Conservation (phyloP, 2,797 vertebrate genomes). For the Euthynnus affinis region DNA sequence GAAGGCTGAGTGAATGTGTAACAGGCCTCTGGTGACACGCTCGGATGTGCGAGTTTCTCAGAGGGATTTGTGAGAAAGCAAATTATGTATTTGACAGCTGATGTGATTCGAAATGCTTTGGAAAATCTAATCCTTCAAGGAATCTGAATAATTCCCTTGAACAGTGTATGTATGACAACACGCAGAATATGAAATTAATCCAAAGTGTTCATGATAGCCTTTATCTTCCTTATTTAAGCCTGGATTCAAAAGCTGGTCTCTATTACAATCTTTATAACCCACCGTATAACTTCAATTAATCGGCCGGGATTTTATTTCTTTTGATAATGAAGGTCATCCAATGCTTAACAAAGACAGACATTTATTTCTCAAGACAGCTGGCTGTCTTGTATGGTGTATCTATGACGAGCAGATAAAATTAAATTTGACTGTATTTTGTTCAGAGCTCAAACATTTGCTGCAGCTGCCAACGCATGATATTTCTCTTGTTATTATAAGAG, state of each 20-base stretch:
- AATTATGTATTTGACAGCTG: slow-evolving; percentile 60
- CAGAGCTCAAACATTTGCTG: slow-evolving; percentile 19
- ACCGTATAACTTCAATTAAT: slow-evolving; percentile 27
- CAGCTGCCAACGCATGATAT: slow-evolving; percentile 44
- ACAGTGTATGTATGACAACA: slow-evolving; percentile 14
- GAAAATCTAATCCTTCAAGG: slow-evolving; percentile 47
- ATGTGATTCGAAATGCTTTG: slow-evolving; percentile 48
- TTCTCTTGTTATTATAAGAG: slow-evolving; percentile 32
- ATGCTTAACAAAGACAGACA: slow-evolving; percentile 5
- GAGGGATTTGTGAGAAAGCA: slow-evolving; percentile 44
- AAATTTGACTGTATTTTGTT: slow-evolving; percentile 11
- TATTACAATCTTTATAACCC: slow-evolving; percentile 8
- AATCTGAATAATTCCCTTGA: slow-evolving; percentile 43
- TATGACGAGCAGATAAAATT: slow-evolving; percentile 49
- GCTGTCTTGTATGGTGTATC: slow-evolving; percentile 7
- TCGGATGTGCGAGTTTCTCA: slow-evolving; percentile 26
- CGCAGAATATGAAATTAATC: slow-evolving; percentile 34
- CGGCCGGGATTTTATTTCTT: background rate
- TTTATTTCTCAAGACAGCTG: slow-evolving; percentile 38
- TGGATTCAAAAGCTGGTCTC: slow-evolving; percentile 13
- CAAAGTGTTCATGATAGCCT: background rate
- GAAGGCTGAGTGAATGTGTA: slow-evolving; percentile 12
- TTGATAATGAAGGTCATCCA: slow-evolving; percentile 40
- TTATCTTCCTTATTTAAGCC: slow-evolving; percentile 21
- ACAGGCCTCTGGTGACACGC: slow-evolving; percentile 19